Conservation (phyloP, 2,888 invertebrate genomes). For the Gonocerus acuteangulatus region DNA sequence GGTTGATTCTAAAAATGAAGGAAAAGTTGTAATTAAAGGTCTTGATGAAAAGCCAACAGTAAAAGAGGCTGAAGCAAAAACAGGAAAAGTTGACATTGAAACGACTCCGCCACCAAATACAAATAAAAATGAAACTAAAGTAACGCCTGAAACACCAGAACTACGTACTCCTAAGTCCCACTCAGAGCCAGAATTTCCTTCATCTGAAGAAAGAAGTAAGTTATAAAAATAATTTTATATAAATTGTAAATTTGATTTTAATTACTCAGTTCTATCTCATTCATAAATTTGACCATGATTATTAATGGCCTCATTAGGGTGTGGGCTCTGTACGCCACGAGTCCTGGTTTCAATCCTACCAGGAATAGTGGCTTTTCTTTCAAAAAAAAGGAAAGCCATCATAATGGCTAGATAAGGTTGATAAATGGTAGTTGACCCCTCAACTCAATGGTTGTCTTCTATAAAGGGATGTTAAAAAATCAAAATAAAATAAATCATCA, state of each 20-base stretch:
- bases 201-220: conserved; percentile 25
- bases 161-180: conserved; percentile 5
- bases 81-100: not conserved
- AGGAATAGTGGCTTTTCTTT: too few relatives aligned
- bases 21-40: not conserved
- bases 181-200: conserved; percentile 2
- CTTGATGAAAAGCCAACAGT: not conserved
- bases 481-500: too few relatives aligned
- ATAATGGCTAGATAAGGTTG: too few relatives aligned
- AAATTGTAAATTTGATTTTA: not conserved
- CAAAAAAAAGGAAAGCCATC: too few relatives aligned
- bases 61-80: not conserved
- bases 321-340: too few relatives aligned
- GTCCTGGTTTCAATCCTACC: too few relatives aligned
- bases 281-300: too few relatives aligned
- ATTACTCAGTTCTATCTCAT: too few relatives aligned
- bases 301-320: too few relatives aligned
- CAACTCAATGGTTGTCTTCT: too few relatives aligned
- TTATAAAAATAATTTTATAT: not conserved
- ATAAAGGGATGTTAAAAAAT: too few relatives aligned
- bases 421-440: too few relatives aligned
- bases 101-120: not conserved
- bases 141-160: conserved; percentile 4
- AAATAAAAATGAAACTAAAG: not conserved
- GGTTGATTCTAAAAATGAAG: not conserved